These are phyloP conservation scores for Cuculus canorus DNA, from an alignment of 2,797 vertebrate species.

Conservation along the genomic window DNA sequence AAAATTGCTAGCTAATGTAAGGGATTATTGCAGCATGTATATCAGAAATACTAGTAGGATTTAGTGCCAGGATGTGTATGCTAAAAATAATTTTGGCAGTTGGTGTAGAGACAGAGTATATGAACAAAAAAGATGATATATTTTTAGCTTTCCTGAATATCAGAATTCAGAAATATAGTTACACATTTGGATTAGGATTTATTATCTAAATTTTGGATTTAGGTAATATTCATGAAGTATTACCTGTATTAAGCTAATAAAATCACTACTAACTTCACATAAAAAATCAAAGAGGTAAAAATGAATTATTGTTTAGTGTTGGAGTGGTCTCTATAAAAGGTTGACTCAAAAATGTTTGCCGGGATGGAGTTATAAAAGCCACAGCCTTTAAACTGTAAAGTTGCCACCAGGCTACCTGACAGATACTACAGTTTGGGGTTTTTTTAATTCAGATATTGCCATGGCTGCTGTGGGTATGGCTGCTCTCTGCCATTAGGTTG, in stretches of 20 bases:
- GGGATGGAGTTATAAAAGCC: not conserved
- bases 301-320: not conserved
- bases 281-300: not conserved
- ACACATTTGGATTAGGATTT: too few species aligned
- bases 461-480: not conserved
- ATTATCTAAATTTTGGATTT: not conserved
- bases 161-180: not conserved
- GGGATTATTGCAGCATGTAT: conserved; percentile 8
- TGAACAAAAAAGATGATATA: conserved; percentile 11
- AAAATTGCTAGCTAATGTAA: not conserved
- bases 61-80: not conserved
- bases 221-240: not conserved
- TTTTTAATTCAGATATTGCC: not conserved
- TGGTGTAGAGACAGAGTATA: not conserved
- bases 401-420: not conserved
- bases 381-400: not conserved
- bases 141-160: conserved; percentile 10
- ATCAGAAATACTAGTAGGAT: conserved; percentile 9
- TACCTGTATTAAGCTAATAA: not conserved
- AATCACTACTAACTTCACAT: not conserved
- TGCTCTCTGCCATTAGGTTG: not conserved
- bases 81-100: conserved; percentile 44
- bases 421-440: not conserved
- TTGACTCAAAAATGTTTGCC: not conserved
- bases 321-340: not conserved